Evolutionary conservation across 2,797 vertebrate species (phyloP).

Genomic region (Staurois parvus): DNA sequence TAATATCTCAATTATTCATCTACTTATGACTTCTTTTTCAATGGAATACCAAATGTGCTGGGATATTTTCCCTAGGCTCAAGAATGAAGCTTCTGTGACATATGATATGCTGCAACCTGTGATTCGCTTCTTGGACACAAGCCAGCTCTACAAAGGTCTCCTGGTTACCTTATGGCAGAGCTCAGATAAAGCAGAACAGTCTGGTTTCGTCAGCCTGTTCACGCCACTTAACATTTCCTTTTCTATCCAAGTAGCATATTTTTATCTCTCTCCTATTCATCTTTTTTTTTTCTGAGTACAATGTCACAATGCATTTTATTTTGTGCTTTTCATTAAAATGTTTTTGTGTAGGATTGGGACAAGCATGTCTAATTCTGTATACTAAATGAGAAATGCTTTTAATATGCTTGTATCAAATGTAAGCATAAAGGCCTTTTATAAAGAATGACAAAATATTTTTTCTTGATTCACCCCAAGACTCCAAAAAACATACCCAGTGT

Average conservation of each 20-base stretch:
- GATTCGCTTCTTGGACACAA: slow-evolving; percentile 39
- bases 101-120: slow-evolving; percentile 33
- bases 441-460: background rate
- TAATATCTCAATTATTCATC: slow-evolving; percentile 53
- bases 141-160: slow-evolving; percentile 57
- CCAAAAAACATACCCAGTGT: no score
- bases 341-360: slow-evolving; percentile 15
- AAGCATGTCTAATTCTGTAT: slow-evolving; percentile 3
- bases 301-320: slow-evolving; percentile 37
- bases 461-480: background rate
- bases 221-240: slow-evolving; percentile 51
- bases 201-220: slow-evolving; percentile 41
- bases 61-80: slow-evolving; percentile 21
- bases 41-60: slow-evolving; percentile 33
- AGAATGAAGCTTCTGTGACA: slow-evolving; percentile 28
- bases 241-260: slow-evolving; percentile 46
- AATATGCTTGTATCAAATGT: background rate
- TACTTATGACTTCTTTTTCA: slow-evolving; percentile 28
- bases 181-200: slow-evolving; percentile 57
- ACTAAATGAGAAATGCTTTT: background rate
- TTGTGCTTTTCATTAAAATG: slow-evolving; percentile 28
- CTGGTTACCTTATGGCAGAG: slow-evolving; percentile 58
- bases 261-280: slow-evolving; percentile 50
- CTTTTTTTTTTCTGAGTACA: slow-evolving; percentile 33
- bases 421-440: background rate